A percentile compares a stretch with the other conserved stretches of the same genome.
phyloP scores from a whole-genome alignment of 2,888 invertebrate species.

The Aethes cnicana region DNA sequence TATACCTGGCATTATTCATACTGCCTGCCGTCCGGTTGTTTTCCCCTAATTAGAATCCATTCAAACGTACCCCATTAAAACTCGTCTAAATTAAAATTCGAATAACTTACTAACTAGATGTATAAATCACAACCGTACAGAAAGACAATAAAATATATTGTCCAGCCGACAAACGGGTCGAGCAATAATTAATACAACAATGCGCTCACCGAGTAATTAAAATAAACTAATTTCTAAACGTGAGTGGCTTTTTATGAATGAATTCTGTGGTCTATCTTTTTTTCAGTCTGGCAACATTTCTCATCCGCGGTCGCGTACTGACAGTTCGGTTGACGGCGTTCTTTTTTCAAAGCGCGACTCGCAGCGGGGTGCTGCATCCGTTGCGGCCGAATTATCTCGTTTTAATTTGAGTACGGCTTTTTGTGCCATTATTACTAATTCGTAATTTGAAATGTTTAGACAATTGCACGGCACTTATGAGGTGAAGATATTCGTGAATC shows the following conservation, averaged over 20 bases:
- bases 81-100: conserved; percentile 80
- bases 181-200: conserved; percentile 78
- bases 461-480: conserved; percentile 44
- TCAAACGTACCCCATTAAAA: conserved; percentile 79
- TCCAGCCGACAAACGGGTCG: conserved; percentile 59
- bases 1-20: conserved; percentile 78
- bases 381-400: conserved; percentile 71
- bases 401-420: conserved; percentile 68
- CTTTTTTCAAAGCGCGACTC: conserved; percentile 74
- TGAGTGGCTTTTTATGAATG: conserved; percentile 75
- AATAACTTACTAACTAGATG: conserved; percentile 82
- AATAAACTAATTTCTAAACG: conserved; percentile 80
- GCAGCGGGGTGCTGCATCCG: conserved; percentile 75
- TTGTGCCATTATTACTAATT: conserved; percentile 31
- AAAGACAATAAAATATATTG: conserved; percentile 82
- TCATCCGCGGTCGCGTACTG: conserved; percentile 72
- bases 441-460: conserved; percentile 30
- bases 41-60: conserved; percentile 81
- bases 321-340: conserved; percentile 73
- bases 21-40: conserved; percentile 68
- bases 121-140: conserved; percentile 73
- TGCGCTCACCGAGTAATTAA: conserved; percentile 76
- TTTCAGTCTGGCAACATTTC: conserved; percentile 71
- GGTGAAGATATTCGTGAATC: conserved; percentile 24
- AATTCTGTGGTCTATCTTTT: conserved; percentile 59